Evolutionary conservation across 2,113 vertebrate genomes (phyloP).

Genomic region (Polypterus bichir): DNA sequence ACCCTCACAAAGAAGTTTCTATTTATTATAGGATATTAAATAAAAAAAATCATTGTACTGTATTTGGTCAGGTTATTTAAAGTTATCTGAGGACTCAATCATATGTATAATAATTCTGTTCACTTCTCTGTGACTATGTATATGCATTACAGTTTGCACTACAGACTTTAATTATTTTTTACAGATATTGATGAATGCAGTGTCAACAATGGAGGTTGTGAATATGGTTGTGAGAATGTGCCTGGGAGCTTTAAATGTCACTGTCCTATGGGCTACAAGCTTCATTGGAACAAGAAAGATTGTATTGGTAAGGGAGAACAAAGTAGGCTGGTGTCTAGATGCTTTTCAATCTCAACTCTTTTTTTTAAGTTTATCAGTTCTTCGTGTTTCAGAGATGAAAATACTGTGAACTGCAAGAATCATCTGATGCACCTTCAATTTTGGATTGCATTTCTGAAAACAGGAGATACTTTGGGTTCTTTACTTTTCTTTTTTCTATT

Average conservation of each 20-base stretch:
- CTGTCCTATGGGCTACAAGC: constrained; percentile 70
- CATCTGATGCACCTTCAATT: too few species aligned
- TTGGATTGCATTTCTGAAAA: constrained; percentile 36
- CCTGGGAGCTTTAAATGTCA: constrained; percentile 73
- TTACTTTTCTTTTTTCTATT: constrained; percentile 42
- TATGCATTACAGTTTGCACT: too few species aligned
- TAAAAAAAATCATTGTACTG: too few species aligned
- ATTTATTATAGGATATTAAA: too few species aligned
- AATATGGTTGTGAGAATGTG: constrained; percentile 78
- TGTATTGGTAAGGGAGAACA: constrained; percentile 75
- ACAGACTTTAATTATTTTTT: constrained; percentile 14
- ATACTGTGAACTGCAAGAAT: too few species aligned
- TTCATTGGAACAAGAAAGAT: constrained; percentile 97
- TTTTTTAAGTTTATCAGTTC: too few species aligned
- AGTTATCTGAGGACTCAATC: too few species aligned
- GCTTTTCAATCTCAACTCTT: not conserved
- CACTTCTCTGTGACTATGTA: too few species aligned
- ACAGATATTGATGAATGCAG: constrained; percentile 90
- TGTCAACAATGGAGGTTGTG: constrained; percentile 83
- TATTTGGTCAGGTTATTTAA: too few species aligned
- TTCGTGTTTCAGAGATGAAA: too few species aligned
- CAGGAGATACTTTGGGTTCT: constrained; percentile 88
- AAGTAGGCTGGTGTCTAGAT: not conserved
- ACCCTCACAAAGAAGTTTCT: too few species aligned
- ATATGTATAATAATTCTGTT: too few species aligned